Percentiles rank a stretch among this genome's conserved stretches.
phyloP scores from a whole-genome alignment of 2,797 vertebrate species.

The Poeciliopsis gracilis region DNA sequence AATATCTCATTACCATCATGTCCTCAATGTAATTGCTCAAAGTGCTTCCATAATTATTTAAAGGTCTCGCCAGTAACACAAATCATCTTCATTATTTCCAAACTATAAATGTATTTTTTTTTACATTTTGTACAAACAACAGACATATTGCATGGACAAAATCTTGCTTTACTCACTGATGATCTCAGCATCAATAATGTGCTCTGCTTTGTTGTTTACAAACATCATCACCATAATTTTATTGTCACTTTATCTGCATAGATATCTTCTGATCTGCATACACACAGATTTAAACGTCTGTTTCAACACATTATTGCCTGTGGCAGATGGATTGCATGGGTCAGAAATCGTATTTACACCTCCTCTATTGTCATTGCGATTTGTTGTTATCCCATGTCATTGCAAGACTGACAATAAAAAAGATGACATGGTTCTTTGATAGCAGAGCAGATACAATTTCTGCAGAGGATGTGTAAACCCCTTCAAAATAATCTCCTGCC shows the following conservation, averaged over 20 bases:
- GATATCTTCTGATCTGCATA: not conserved
- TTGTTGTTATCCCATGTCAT: constrained; percentile 6
- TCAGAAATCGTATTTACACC: constrained; percentile 2
- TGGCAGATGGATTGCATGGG: not conserved
- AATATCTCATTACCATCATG: constrained; percentile 52
- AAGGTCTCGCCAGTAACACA: not conserved
- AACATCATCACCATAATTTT: not conserved
- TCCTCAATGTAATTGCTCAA: constrained; percentile 12
- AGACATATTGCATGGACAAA: not conserved
- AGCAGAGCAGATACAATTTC: not conserved
- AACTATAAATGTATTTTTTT: not conserved
- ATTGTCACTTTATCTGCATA: not conserved
- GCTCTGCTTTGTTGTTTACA: not conserved
- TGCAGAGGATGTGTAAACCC: not conserved
- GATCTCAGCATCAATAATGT: not conserved
- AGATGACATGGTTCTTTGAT: not conserved
- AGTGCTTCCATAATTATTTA: constrained; percentile 12
- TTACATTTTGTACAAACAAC: not conserved
- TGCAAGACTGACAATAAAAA: not conserved
- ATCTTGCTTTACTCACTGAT: not conserved
- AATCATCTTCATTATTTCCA: not conserved
- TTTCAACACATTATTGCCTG: not conserved
- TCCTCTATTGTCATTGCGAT: constrained; percentile 3
- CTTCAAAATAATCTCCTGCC: not conserved
- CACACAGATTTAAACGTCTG: not conserved